Evolutionary conservation across 2,797 vertebrate species (phyloP).

Genomic region (Pangasius djambal): DNA sequence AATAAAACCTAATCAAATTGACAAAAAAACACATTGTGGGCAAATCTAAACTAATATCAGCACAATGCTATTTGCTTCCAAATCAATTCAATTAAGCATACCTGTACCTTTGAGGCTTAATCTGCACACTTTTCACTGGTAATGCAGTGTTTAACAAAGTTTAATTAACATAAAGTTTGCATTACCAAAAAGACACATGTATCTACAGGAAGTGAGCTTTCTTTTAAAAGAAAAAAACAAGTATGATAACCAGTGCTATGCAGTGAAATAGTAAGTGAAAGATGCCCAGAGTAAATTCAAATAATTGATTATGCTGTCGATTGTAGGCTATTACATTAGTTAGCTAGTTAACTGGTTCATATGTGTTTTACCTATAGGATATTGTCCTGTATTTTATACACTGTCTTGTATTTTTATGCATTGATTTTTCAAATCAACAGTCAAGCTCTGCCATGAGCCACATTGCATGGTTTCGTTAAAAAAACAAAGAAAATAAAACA

Average conservation of each 20-base stretch:
- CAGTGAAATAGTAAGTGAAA: background rate
- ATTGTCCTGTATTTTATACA: background rate
- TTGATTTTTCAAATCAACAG: background rate
- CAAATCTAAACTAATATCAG: background rate
- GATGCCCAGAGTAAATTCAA: background rate
- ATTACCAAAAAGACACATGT: background rate
- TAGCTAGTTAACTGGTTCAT: background rate
- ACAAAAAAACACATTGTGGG: too few species aligned
- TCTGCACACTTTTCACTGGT: too few species aligned
- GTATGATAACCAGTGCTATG: background rate
- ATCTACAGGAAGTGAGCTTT: background rate
- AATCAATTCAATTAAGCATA: background rate
- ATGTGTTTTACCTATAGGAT: background rate
- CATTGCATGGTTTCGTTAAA: too few species aligned
- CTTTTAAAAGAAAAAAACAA: background rate
- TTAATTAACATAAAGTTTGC: too few species aligned
- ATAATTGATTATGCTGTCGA: background rate
- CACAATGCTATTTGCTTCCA: background rate
- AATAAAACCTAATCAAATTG: too few species aligned
- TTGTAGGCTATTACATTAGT: background rate
- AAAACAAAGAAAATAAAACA: too few species aligned
- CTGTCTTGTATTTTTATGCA: background rate
- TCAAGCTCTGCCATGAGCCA: background rate
- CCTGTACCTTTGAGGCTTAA: background rate
- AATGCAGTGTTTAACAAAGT: too few species aligned